Evolutionary conservation across 2,113 vertebrate species (phyloP).

Genomic region (Carassius gibelio): DNA sequence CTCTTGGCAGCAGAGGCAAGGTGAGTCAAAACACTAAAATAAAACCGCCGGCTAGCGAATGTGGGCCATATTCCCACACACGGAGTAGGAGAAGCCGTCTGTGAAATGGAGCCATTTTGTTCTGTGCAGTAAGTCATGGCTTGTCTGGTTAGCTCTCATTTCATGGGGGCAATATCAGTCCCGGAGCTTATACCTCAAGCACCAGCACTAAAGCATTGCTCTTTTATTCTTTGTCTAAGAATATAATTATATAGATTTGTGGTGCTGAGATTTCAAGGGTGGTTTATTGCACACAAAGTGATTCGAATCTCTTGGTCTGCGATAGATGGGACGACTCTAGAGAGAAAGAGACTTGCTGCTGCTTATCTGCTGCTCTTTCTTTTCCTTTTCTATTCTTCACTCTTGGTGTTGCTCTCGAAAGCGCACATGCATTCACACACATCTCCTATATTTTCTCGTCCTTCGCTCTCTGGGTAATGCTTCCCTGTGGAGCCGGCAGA

Average conservation of each 20-base stretch:
- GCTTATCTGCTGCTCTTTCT: slow-evolving; percentile 12
- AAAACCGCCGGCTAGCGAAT: neutral
- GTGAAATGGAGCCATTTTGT: slow-evolving; percentile 14
- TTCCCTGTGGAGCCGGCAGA: slow-evolving; percentile 70
- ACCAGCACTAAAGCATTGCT: slow-evolving; percentile 59
- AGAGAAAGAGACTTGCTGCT: slow-evolving; percentile 17
- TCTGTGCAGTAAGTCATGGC: slow-evolving; percentile 24
- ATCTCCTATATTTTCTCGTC: slow-evolving; percentile 51
- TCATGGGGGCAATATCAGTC: slow-evolving; percentile 36
- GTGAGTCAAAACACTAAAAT: slow-evolving; percentile 71
- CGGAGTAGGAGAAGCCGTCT: neutral
- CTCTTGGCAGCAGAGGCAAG: slow-evolving; percentile 92
- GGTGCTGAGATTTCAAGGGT: slow-evolving; percentile 67
- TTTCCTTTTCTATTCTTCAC: neutral
- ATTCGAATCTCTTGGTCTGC: slow-evolving; percentile 72
- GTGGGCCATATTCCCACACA: neutral
- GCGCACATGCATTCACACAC: neutral
- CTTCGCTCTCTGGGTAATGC: slow-evolving; percentile 57
- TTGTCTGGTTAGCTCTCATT: slow-evolving; percentile 34
- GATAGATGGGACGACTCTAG: slow-evolving; percentile 59
- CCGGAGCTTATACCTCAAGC: slow-evolving; percentile 16
- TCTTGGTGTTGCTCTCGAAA: slow-evolving; percentile 25
- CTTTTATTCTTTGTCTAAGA: slow-evolving; percentile 67
- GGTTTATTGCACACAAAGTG: slow-evolving; percentile 70
- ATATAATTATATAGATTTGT: slow-evolving; percentile 71